Conservation (phyloP, 2,113 vertebrate species). For the Garra rufa region DNA sequence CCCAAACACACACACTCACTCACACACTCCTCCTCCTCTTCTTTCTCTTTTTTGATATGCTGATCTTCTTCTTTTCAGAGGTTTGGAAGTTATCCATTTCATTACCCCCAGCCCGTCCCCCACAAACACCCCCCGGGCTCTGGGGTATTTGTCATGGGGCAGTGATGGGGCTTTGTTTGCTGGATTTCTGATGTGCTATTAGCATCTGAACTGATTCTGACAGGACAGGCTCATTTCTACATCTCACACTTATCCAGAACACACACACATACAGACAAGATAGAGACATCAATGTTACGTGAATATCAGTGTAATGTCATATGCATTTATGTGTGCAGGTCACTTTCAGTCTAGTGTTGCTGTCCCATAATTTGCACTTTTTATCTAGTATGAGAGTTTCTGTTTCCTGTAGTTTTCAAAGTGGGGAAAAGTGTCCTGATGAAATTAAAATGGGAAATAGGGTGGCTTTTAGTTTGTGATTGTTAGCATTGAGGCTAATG, state of each 20-base stretch:
- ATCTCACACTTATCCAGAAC: slow-evolving; percentile 48
- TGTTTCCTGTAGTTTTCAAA: not conserved
- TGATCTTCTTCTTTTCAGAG: slow-evolving; percentile 65
- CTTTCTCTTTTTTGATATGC: slow-evolving; percentile 70
- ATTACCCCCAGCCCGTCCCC: slow-evolving; percentile 56
- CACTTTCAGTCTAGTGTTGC: not conserved
- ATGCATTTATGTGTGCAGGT: not conserved
- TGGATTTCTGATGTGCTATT: slow-evolving; percentile 81
- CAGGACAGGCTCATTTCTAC: slow-evolving; percentile 59
- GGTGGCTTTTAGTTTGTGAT: not conserved
- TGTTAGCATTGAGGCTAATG: not conserved
- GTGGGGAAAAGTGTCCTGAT: not conserved
- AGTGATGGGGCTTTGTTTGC: slow-evolving; percentile 81
- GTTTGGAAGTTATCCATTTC: slow-evolving; percentile 70
- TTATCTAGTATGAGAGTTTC: not conserved
- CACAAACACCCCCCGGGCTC: slow-evolving; percentile 23
- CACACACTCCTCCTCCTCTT: slow-evolving; percentile 19
- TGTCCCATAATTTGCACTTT: not conserved
- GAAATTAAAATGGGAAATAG: not conserved
- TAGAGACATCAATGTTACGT: slow-evolving; percentile 1
- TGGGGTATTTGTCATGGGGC: slow-evolving; percentile 81
- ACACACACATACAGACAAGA: not conserved
- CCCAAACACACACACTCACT: slow-evolving; percentile 12
- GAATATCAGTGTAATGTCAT: slow-evolving; percentile 13
- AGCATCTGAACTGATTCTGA: slow-evolving; percentile 79